Base-by-base conservation (phyloP, 2,888 invertebrate genomes). In the Anticlea derivata region DNA sequence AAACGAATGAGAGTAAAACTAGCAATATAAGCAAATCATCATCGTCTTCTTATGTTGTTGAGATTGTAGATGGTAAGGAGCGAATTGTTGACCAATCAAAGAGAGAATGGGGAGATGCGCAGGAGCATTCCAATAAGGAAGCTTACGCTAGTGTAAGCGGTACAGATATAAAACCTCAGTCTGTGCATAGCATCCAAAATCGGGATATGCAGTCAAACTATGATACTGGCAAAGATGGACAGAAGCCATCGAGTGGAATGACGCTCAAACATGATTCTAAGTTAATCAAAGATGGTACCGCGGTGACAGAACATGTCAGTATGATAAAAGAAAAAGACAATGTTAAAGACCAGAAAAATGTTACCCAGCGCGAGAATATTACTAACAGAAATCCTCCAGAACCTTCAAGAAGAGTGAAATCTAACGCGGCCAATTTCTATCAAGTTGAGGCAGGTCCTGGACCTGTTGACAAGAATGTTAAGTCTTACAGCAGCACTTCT, bases 21-120 rank as follows among this genome's bases (percentile, higher is more conserved):
- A 91, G 92, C 52, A 92, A 90, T 48, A 80, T 90, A 2, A 86
- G 90, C 38, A 93, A 94, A 72, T 93, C 92, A 23, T 92, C 93
- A 27, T 92, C 93, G 1, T 92, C 92, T 10, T 93, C 93, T 10
- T 93, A 94, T 66, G 92, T 92, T 22, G 92, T 94, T 35, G 94
- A 94, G 80, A 92, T 93, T 58, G 92, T 93, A 12, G 93, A 93
- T 66, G 93, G 93, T 1, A 93, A 93, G 71, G 93, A 93, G 77
- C 82, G 92, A 26, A 88, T 93, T 31, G 79, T 93, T 33, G 93
- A 93, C 54, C 89, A 89, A 61, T 91, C 92, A 43, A 92, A 91
- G 38, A 91, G 92, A 62, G 93, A 93, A 75, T 90, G 92, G 78
- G 92, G 92, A 35, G 89, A 90, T 66, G 86, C 83, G 34, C 66